phyloP scores from a whole-genome alignment of 23 tunicate genomes.

The Phallusia fumigata region DNA sequence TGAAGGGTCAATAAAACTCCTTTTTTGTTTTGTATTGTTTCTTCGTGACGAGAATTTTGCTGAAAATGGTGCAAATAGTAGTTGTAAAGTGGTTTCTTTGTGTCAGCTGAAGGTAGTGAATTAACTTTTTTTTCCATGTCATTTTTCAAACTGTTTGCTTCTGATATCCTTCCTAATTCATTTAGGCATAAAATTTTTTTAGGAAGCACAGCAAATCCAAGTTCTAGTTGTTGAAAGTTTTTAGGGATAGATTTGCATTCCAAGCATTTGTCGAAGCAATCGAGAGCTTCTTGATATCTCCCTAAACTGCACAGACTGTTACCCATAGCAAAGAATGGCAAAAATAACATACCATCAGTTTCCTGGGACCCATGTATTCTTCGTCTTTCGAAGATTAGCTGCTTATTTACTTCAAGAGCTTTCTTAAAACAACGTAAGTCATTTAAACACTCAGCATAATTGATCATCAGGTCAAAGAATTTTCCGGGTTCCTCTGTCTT shows the following conservation, averaged over 20 bases:
- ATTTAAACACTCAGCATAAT: not conserved
- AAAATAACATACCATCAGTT: not conserved
- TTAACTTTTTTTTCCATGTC: too few species aligned
- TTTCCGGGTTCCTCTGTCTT: not conserved
- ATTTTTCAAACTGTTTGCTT: too few species aligned
- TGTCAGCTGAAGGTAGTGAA: too few species aligned
- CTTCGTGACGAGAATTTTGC: not conserved
- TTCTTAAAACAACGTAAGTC: not conserved
- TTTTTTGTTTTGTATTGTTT: not conserved
- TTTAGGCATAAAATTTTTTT: not conserved
- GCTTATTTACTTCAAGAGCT: not conserved
- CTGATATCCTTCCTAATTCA: not conserved
- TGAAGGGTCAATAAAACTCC: not conserved
- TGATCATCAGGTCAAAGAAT: not conserved
- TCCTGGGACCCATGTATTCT: not conserved
- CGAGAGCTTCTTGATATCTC: not conserved
- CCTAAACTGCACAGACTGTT: not conserved
- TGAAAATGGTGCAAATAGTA: not conserved
- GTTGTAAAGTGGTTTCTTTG: too few species aligned
- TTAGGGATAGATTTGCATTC: not conserved
- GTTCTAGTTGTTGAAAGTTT: not conserved
- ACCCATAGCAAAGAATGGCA: not conserved
- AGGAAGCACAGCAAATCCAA: too few species aligned
- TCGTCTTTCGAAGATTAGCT: not conserved
- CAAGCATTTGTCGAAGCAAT: not conserved